Evolutionary conservation across 1,140 invertebrate species (phyloP), one percentile per base, ranked within the genome.

Genomic region (Bombus balteatus): DNA sequence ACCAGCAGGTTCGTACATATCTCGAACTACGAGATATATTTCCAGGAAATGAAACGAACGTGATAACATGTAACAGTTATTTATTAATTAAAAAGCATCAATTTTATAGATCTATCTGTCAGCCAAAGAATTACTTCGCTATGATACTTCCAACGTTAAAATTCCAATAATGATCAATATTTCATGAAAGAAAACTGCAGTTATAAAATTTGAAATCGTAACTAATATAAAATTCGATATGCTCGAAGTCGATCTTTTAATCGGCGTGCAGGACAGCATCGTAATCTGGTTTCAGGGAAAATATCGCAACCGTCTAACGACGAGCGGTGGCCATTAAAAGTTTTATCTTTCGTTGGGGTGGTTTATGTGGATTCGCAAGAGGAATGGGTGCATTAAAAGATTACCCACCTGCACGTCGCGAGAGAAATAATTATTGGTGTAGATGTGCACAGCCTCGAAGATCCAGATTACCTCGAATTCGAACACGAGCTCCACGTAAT

Each of bases 361-460:
- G 65, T 76, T 77, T 41, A 47, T 28, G 22, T 34, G 41, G 5
- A 39, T 18, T 34, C n/a, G 43, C 41, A 10, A 25, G n/a, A n/a
- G 25, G 25, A 28, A 22, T 22, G 5, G 37, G 34, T 22, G 59
- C 79, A 68, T 57, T 75, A 75, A 86, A 76, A 87, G 41, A 89
- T 93, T 92, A 97, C 96, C 94, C 97, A 97, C 96, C 94, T 97
- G 96, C 0, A 97, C 97, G 70, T 97, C 96, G 88, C 96, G 96
- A 57, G 93, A 96, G 92, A 96, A 97, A 91, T 96, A 96, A 92
- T 98, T 98, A 93, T 97, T 97, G 41, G 96, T 96, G 92, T 97
- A 97, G 74, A 98, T 95, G 89, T 96, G 95, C 18, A 97, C 95
- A 13, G 95, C 94, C 9, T 96, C 96, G 90, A 98, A 97, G 89